Evolutionary conservation across 1,140 invertebrate genomes (phyloP), one percentile per base, ranked within the genome.

Genomic region (Caenorhabditis briggsae): DNA sequence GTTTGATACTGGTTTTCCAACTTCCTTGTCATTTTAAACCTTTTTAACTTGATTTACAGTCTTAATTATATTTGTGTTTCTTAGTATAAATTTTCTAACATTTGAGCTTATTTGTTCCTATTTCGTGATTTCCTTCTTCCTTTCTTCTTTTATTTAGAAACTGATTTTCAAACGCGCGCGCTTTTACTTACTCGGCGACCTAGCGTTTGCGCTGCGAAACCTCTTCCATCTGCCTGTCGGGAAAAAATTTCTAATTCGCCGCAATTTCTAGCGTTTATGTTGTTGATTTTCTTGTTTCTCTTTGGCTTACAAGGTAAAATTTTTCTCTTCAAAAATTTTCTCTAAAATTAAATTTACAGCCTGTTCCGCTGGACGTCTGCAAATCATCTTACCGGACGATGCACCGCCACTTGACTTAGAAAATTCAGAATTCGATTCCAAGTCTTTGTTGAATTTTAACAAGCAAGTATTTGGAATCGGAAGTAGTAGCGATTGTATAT

Each of bases 1-100:
- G 11, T 61, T 61, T 61, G 20, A 93, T 91, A 74, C 41, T 55
- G 41, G 3, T 33, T 33, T 33, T 2, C 33, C 33, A 33, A 33
- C 33, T 33, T 33, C 33, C 33, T 74, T 84, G 59, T 74, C 23
- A 16, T 84, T 84, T 84, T 25, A 61, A 74, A 65, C 43, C n/a
- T 20, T 18, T 83, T 46, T 48, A 53, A 53, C 1, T 11, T 53
- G 16, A 53, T 53, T 53, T 53, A 2, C 50, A 16, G 50, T 3
- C 33, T 3, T 33, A 33, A 33, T 2, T 33, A 33, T 33, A 33
- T 33, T 33, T 33, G 33, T 1, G 33, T 33, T 33, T 33, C n/a
- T 33, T 33, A 53, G 50, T 53, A 18, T 53, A 53, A 53, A 53
- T 53, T 53, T 18, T 12, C 50, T 2, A 53, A 5, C 33, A 33